Conservation (phyloP, 2,888 invertebrate genomes). For the Lepetodrilus schrolli region DNA sequence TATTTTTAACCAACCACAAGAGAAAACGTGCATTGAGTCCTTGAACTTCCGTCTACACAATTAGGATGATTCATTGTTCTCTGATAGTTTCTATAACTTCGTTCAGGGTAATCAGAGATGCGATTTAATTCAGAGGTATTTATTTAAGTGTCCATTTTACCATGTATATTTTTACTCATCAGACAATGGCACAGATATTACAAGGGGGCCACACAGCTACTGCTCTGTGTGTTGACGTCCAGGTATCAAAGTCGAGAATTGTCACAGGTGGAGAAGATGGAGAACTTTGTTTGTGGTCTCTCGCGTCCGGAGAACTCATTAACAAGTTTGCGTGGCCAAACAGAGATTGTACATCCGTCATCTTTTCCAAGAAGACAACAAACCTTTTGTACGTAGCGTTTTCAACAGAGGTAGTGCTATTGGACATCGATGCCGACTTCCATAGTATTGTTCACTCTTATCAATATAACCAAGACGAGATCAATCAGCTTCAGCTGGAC, state of each 20-base stretch:
- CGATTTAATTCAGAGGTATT: too few relatives aligned
- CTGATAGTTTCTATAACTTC: too few relatives aligned
- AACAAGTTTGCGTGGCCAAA: constrained; percentile 49
- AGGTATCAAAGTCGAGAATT: constrained; percentile 45
- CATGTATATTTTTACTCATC: too few relatives aligned
- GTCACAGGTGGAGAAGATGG: constrained; percentile 65
- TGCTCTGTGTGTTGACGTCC: constrained; percentile 62
- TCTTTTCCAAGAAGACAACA: constrained; percentile 59
- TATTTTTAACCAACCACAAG: too few relatives aligned
- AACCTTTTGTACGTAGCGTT: constrained; percentile 64
- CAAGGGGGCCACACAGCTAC: constrained; percentile 58
- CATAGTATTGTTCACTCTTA: constrained; percentile 52
- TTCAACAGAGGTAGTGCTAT: constrained; percentile 57
- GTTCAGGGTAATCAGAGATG: too few relatives aligned
- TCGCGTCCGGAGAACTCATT: constrained; percentile 45
- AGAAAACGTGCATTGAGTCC: too few relatives aligned
- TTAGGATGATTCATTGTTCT: too few relatives aligned
- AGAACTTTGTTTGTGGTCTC: constrained; percentile 63
- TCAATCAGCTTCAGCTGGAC: constrained; percentile 69
- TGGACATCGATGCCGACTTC: constrained; percentile 55
- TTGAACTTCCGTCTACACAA: too few relatives aligned
- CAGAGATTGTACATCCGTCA: constrained; percentile 66
- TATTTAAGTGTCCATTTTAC: too few relatives aligned
- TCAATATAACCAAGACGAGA: constrained; percentile 68
- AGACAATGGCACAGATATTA: constrained; percentile 38